phyloP scores from a whole-genome alignment of 2,797 vertebrate species.

The Spinus olivaceus region DNA sequence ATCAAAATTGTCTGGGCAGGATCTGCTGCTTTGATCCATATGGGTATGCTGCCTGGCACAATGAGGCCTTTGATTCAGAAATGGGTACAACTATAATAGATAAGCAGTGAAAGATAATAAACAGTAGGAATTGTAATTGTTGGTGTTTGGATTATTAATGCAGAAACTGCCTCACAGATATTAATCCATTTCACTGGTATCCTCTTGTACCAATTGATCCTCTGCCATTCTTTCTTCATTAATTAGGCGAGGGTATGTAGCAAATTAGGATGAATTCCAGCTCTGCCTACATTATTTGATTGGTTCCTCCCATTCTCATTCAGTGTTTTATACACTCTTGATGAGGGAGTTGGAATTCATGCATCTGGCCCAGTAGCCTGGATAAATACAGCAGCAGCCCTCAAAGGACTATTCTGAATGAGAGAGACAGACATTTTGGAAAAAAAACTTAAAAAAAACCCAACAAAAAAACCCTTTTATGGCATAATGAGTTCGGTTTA shows the following conservation, averaged over 20 bases:
- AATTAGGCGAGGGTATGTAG: conserved; percentile 17
- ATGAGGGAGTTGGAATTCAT: conserved; percentile 48
- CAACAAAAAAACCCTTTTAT: neutral
- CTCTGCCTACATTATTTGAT: neutral
- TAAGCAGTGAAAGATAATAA: conserved; percentile 45
- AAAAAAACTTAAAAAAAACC: neutral
- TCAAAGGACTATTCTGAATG: conserved; percentile 39
- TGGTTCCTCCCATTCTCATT: conserved; percentile 38
- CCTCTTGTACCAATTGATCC: conserved; percentile 7
- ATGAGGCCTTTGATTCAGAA: conserved; percentile 24
- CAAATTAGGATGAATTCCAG: conserved; percentile 34
- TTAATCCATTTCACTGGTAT: conserved; percentile 9
- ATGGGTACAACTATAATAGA: conserved; percentile 34
- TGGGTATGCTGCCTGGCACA: neutral
- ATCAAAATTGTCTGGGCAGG: neutral
- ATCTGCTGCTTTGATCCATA: neutral
- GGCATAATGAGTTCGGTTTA: conserved; percentile 3
- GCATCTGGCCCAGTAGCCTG: conserved; percentile 44
- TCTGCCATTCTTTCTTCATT: conserved; percentile 29
- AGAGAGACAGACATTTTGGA: neutral
- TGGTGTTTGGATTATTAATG: conserved; percentile 52
- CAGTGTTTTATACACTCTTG: conserved; percentile 24
- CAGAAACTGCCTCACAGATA: conserved; percentile 41
- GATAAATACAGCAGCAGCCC: conserved; percentile 46
- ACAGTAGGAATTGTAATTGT: conserved; percentile 21